Evolutionary conservation across 2,113 vertebrate genomes (phyloP).

Genomic region (Pimephales promelas): DNA sequence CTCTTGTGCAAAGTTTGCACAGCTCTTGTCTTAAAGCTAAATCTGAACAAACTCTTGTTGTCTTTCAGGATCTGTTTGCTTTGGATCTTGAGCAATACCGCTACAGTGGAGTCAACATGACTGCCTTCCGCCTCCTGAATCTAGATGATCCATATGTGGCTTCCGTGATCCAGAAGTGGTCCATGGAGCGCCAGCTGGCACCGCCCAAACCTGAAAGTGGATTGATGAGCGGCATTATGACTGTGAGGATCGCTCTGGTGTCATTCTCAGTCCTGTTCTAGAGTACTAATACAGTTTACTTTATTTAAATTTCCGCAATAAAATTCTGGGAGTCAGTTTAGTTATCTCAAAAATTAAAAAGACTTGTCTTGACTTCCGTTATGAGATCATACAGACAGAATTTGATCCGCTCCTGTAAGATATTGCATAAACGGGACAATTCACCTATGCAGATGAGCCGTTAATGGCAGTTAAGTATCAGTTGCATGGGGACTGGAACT

Average conservation of each 20-base stretch:
- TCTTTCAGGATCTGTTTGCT: constrained; percentile 89
- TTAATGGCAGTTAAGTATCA: too few species aligned
- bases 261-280: background rate
- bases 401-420: background rate
- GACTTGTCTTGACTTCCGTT: too few species aligned
- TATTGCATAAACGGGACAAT: background rate
- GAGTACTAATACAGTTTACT: too few species aligned
- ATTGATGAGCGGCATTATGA: constrained; percentile 94
- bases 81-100: constrained; percentile 96
- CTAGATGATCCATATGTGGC: constrained; percentile 86
- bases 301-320: too few species aligned
- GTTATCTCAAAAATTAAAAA: too few species aligned
- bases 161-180: constrained; percentile 90
- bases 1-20: constrained; percentile 2
- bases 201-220: constrained; percentile 87
- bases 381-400: background rate
- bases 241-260: constrained; percentile 74
- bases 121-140: constrained; percentile 92
- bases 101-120: constrained; percentile 98
- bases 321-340: background rate
- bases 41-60: background rate
- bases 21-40: constrained; percentile 20
- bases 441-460: too few species aligned
- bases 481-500: too few species aligned
- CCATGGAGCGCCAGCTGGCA: constrained; percentile 87